Conservation (phyloP, 2,797 vertebrate genomes). For the Artibeus lituratus region DNA sequence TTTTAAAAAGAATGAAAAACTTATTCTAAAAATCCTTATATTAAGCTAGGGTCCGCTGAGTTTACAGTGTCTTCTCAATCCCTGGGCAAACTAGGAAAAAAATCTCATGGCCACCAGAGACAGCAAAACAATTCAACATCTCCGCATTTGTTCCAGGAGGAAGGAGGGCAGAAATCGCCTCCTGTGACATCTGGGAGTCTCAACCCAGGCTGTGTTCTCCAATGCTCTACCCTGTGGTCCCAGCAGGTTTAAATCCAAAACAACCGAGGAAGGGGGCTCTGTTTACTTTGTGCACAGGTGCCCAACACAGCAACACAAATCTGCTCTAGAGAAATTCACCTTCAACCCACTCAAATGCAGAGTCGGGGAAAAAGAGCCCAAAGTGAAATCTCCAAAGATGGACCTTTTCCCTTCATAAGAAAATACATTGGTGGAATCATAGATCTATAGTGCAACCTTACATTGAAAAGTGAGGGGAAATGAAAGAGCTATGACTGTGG, state of each 20-base stretch:
- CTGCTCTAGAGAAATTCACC: not conserved
- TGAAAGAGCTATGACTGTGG: not conserved
- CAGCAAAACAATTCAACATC: not conserved
- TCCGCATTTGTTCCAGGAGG: not conserved
- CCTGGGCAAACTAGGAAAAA: not conserved
- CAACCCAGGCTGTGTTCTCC: not conserved
- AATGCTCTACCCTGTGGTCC: not conserved
- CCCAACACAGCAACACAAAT: not conserved
- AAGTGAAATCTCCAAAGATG: not conserved
- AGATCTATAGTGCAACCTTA: too few species aligned
- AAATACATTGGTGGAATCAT: not conserved
- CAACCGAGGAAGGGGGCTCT: not conserved
- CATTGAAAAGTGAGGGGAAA: not conserved
- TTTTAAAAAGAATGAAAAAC: too few species aligned
- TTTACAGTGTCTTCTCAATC: not conserved
- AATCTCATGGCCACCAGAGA: not conserved
- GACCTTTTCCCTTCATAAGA: not conserved
- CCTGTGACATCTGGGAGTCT: not conserved
- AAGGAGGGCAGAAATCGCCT: not conserved
- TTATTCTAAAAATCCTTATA: too few species aligned
- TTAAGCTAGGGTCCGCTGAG: not conserved
- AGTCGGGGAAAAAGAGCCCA: not conserved
- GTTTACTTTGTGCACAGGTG: not conserved
- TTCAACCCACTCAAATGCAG: not conserved
- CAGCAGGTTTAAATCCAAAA: not conserved